These are phyloP conservation scores for Columbina picui DNA, from an alignment of 2,113 vertebrate genomes.

Conservation along the genomic window DNA sequence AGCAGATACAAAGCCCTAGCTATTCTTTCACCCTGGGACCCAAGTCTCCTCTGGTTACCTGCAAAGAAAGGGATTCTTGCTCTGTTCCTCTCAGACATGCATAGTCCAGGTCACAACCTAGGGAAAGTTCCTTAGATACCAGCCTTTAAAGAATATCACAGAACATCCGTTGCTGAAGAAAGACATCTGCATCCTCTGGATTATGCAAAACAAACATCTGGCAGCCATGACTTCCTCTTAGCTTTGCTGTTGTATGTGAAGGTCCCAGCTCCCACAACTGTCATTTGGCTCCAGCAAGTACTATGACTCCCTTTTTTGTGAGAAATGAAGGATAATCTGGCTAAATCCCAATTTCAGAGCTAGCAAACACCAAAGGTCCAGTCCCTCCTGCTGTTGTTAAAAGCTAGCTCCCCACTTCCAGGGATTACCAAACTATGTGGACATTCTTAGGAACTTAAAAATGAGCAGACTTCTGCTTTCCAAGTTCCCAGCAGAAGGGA, in stretches of 20 bases:
- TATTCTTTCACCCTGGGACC: neutral
- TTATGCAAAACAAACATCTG: constrained; percentile 69
- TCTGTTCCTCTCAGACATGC: neutral
- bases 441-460: constrained; percentile 23
- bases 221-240: constrained; percentile 47
- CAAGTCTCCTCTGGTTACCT: neutral
- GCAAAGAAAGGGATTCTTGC: neutral
- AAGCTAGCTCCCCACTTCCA: constrained; percentile 45
- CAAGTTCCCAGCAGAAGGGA: neutral
- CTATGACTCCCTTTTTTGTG: constrained; percentile 47
- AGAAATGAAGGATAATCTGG: constrained; percentile 68
- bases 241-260: constrained; percentile 37
- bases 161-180: constrained; percentile 2
- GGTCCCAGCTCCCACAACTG: constrained; percentile 45
- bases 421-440: constrained; percentile 53
- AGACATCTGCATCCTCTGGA: constrained; percentile 65
- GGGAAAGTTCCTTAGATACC: constrained; percentile 11
- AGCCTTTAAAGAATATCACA: constrained; percentile 17
- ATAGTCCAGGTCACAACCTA: neutral
- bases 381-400: constrained; percentile 58
- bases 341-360: constrained; percentile 51
- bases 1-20: neutral
- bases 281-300: constrained; percentile 49
- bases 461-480: constrained; percentile 18
- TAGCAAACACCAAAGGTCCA: constrained; percentile 41